Conservation (phyloP, 2,797 vertebrate genomes). For the Sarcophilus harrisii region DNA sequence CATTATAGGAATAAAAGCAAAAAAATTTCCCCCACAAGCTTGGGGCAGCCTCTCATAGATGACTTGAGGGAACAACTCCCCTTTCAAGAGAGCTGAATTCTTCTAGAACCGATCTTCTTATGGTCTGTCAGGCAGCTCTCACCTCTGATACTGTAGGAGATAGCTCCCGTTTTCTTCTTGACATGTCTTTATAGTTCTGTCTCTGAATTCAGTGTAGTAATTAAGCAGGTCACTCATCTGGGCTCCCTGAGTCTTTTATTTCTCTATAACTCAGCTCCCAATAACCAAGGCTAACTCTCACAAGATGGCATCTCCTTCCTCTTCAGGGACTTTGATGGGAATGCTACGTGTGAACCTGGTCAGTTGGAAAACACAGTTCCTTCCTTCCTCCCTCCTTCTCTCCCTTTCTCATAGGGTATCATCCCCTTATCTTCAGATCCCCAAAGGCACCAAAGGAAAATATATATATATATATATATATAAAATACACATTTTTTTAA, state of each 20-base stretch:
- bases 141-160: background rate
- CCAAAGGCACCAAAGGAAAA: no score
- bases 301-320: background rate
- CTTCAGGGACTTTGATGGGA: background rate
- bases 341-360: background rate
- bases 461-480: no score
- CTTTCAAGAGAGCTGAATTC: background rate
- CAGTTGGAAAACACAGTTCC: no score
- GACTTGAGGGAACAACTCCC: background rate
- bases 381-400: no score
- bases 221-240: background rate
- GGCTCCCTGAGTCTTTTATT: background rate
- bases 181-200: background rate
- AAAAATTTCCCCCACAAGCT: background rate
- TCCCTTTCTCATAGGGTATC: no score
- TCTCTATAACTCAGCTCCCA: background rate
- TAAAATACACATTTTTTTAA: no score
- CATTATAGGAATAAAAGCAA: background rate
- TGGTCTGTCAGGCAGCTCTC: background rate
- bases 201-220: background rate
- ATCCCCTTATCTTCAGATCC: no score
- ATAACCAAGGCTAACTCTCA: background rate
- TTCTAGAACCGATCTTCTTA: background rate
- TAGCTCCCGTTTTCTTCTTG: background rate
- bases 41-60: background rate